Evolutionary conservation across 2,888 invertebrate species (phyloP), one percentile per base, ranked within the genome.

Genomic region (Agonopterix heracliana): DNA sequence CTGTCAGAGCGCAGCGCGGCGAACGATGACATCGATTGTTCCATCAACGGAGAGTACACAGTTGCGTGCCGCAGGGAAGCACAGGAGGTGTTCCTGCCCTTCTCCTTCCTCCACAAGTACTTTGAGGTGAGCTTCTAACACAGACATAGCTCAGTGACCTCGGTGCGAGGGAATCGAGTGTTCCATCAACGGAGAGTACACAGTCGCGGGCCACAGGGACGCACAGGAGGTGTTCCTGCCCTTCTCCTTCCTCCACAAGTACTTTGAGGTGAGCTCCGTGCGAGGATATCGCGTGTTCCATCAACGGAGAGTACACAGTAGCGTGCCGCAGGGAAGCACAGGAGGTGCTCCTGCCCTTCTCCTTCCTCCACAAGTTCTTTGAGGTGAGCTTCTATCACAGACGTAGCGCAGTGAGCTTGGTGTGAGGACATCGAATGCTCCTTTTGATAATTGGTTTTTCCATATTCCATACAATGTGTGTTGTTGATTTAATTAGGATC

Each of bases 321-420:
- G 90, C 92, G 41, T 96, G 97, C 74, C 91, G 93, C 48, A 91
- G 93, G 47, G 95, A 95, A 71, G 49, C 60, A 0, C 93, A 93
- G 63, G 96, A 97, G 83, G 94, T 98, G 34, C 98, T 93, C 77
- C 85, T 98, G 64, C 98, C 98, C 14, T 98, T 98, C 84, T 94
- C 95, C 44, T 97, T 98, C 74, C 90, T 98, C 63, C 94, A 95
- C 69, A 96, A 95, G 77, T 98, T 98, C 84, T 98, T 98, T 86
- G 98, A 98, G 91, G 94, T 95, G 62, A 94, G 94, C 91, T 26
- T 96, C 43, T 96, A 95, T 26, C 26, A 26, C 26, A 26, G 26
- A 5, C 7, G 3, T 26, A 26, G 26, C 3, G 26, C 26, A 26
- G 26, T 2, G 2, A 14, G 14, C 14, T 14, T 2, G 14, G 14